Base-by-base conservation (phyloP, 2,113 vertebrate species). In the Taxidea taxus region DNA sequence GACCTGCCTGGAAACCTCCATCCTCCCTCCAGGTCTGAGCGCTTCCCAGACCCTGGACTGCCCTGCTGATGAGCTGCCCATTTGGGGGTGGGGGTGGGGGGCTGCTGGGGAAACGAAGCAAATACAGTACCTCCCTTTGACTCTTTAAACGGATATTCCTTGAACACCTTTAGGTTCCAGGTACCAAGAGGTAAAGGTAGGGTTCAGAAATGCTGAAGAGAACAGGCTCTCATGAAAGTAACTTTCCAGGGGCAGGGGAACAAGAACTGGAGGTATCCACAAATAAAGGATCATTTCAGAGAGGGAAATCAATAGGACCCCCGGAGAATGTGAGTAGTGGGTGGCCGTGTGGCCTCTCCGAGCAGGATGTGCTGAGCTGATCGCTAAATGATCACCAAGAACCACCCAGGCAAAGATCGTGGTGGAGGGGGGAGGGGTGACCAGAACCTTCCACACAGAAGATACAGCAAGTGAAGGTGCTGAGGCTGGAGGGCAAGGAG, bases 341-440 rank as follows among this genome's bases (percentile, higher is more conserved):
- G 13, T 27, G 14, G 72, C 13, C 0, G 25, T 16, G 47, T 6
- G 29, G 49, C 27, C 31, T 47, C 42, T 29, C 78, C 15, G 25
- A 51, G 42, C n/a, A 31, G 7, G 5, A 51, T 23, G 47, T 1
- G 18, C 31, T 0, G 39, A 60, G 34, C 68, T 0, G 16, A 90
- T 44, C 25, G 8, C 21, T 31, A 16, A 60, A 16, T 6, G 21
- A 12, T 16, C 49, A 18, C 42, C 23, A 27, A 15, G 12, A 85
- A 27, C 60, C 39, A 21, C 42, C 29, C 18, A 11, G 54, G 29
- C 21, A 21, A 21, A 72, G 51, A 42, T 13, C 3, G 0, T 18
- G 44, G 56, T 2, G 15, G 15, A 0, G 29, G 29, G 1, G 0
- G 4, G 29, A 0, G 16, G 47, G 1, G 1, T 8, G 37, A n/a